Percentiles rank a stretch among this genome's conserved stretches.
Evolutionary conservation across 2,888 invertebrate species (phyloP).

Genomic region (Chaitophorus viminalis): DNA sequence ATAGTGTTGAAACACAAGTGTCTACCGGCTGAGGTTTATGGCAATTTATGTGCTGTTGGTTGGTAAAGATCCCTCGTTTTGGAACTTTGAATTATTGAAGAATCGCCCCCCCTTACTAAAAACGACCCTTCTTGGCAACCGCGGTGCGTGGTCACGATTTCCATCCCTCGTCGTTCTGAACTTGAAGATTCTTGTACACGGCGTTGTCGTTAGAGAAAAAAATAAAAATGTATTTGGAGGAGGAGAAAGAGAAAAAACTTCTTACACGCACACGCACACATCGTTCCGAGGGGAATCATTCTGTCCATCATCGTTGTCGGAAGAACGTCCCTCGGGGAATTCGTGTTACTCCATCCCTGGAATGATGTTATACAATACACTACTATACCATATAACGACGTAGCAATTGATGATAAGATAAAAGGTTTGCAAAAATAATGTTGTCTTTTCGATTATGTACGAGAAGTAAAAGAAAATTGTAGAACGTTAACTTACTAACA

Average conservation of each 20-base stretch:
- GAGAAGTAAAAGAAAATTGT: not conserved
- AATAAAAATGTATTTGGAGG: conserved; percentile 26
- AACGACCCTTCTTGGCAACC: conserved; percentile 52
- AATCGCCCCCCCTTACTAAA: conserved; percentile 34
- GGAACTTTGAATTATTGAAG: conserved; percentile 61
- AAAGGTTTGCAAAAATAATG: conserved; percentile 14
- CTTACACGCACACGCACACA: conserved; percentile 32
- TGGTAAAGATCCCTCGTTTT: conserved; percentile 60
- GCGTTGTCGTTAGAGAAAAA: conserved; percentile 46
- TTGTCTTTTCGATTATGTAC: conserved; percentile 1
- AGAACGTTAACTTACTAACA: not conserved
- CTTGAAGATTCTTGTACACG: conserved; percentile 30
- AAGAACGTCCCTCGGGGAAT: conserved; percentile 58
- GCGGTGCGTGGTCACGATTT: conserved; percentile 49
- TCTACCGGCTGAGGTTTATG: conserved; percentile 57
- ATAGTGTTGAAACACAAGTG: conserved; percentile 52
- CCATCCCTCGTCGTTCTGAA: conserved; percentile 16
- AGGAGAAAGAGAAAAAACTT: conserved; percentile 27
- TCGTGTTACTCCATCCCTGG: conserved; percentile 10
- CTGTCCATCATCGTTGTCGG: conserved; percentile 60
- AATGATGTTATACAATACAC: conserved; percentile 46
- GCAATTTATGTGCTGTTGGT: conserved; percentile 59
- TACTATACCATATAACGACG: not conserved
- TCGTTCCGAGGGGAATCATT: conserved; percentile 59
- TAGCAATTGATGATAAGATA: conserved; percentile 42